Conservation (phyloP, 2,888 invertebrate genomes). For the Schizotus pectinicornis region DNA sequence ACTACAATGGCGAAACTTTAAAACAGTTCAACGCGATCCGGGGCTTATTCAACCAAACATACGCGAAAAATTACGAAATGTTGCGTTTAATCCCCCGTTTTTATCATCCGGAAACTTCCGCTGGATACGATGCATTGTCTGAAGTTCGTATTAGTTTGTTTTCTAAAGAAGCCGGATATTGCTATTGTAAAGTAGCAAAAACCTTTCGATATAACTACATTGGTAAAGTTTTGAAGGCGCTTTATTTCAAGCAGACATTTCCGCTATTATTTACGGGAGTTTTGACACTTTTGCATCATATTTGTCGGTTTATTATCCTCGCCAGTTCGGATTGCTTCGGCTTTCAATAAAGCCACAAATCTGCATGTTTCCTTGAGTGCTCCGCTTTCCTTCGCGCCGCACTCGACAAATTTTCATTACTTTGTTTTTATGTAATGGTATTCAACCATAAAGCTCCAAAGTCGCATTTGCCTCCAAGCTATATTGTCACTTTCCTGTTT, state of each 20-base stretch:
- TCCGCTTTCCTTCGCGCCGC: constrained; percentile 2
- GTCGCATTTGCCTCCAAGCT: not conserved
- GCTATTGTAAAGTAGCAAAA: constrained; percentile 30
- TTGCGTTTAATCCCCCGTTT: constrained; percentile 32
- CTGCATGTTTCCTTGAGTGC: not conserved
- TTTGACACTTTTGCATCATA: constrained; percentile 33
- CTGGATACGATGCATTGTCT: constrained; percentile 28
- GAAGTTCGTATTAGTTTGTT: constrained; percentile 38
- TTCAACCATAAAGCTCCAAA: not conserved
- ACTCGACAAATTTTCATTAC: constrained; percentile 8
- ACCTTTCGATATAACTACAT: constrained; percentile 31
- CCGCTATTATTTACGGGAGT: constrained; percentile 31
- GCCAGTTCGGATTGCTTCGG: constrained; percentile 1
- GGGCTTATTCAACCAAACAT: constrained; percentile 14
- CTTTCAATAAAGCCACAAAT: not conserved
- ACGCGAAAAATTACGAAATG: constrained; percentile 28
- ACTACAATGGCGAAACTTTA: not conserved
- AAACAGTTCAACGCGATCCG: constrained; percentile 24
- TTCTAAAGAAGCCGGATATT: constrained; percentile 33
- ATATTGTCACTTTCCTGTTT: not conserved
- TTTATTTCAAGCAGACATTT: constrained; percentile 33
- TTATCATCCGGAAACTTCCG: constrained; percentile 17
- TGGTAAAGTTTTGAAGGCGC: constrained; percentile 29
- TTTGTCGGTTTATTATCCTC: constrained; percentile 28
- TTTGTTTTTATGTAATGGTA: constrained; percentile 1